Evolutionary conservation across 2,888 invertebrate species (phyloP), one percentile per base, ranked within the genome.

Genomic region (Sesamia inferens): DNA sequence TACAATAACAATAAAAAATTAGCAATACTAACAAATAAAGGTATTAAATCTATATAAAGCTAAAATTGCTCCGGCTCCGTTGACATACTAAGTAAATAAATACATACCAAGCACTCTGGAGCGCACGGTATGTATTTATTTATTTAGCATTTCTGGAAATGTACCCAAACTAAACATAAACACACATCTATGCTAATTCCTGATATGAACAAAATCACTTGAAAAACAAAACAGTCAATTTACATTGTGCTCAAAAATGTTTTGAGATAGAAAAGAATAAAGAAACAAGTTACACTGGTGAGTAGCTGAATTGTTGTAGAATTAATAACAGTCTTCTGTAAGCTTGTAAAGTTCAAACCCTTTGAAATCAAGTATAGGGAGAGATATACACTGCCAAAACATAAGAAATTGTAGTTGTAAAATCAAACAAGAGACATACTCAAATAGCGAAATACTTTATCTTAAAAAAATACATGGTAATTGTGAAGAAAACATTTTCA

Each of bases 401-500:
- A 55, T 24, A 7, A 55, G 5, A 48, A 65, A 58, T 22, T n/a
- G 3, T 24, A 44, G 13, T n/a, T 13, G 51, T 8, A 14, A 39
- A 54, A 44, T 13, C n/a, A 76, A 59, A 54, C 39, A 51, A 62
- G 42, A 59, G 14, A 58, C 7, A 58, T 58, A 24, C 22, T 58
- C 22, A 57, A 58, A 63, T 58, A 31, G n/a, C 0, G 31, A 31
- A 31, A 31, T 22, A 44, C 22, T 47, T 73, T 47, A 22, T 24
- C 39, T 63, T n/a, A 63, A 55, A 81, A 39, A 81, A 66, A 64
- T 58, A 78, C 48, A 73, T 42, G 65, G 24, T 61, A 58, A 80
- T 77, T 87, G 83, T 77, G 79, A 88, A 86, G 82, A 67, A 82
- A 82, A 85, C 88, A 88, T 88, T 88, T 81, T 83, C 84, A 87